A percentile compares a stretch with the other conserved stretches of the same genome.
phyloP scores from a whole-genome alignment of 2,888 invertebrate genomes.

The Parnassius orleans region DNA sequence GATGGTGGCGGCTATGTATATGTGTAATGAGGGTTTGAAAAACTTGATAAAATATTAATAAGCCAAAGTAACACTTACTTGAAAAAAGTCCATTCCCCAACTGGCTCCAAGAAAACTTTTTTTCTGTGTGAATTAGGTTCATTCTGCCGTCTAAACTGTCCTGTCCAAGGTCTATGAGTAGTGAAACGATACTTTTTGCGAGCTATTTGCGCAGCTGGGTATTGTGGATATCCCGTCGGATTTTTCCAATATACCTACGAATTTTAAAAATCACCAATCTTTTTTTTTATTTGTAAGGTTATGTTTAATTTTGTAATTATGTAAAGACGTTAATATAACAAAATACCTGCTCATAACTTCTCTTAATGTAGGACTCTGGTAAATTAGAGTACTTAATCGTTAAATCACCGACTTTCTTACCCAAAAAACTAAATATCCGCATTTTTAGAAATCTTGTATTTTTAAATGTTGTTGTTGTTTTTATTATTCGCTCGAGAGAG shows the following conservation, averaged over 20 bases:
- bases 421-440: constrained; percentile 70
- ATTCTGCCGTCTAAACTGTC: constrained; percentile 86
- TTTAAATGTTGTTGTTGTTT: no score
- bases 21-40: no score
- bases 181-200: constrained; percentile 86
- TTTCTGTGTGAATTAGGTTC: constrained; percentile 69
- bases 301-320: constrained; percentile 29
- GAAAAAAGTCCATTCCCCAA: constrained; percentile 90
- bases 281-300: constrained; percentile 45
- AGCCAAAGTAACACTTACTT: constrained; percentile 48
- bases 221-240: constrained; percentile 86
- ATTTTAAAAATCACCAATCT: constrained; percentile 25
- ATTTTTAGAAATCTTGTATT: constrained; percentile 54
- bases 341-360: constrained; percentile 86
- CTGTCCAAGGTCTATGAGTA: constrained; percentile 91
- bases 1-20: no score
- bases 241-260: constrained; percentile 89
- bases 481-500: no score
- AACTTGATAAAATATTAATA: background rate
- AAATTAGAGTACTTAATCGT: constrained; percentile 91
- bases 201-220: constrained; percentile 81
- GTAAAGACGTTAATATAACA: background rate
- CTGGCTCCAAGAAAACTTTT: constrained; percentile 88
- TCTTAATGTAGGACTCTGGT: constrained; percentile 90
- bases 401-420: constrained; percentile 82